Base-by-base conservation (phyloP, 2,888 invertebrate genomes). In the Spialia ferax region DNA sequence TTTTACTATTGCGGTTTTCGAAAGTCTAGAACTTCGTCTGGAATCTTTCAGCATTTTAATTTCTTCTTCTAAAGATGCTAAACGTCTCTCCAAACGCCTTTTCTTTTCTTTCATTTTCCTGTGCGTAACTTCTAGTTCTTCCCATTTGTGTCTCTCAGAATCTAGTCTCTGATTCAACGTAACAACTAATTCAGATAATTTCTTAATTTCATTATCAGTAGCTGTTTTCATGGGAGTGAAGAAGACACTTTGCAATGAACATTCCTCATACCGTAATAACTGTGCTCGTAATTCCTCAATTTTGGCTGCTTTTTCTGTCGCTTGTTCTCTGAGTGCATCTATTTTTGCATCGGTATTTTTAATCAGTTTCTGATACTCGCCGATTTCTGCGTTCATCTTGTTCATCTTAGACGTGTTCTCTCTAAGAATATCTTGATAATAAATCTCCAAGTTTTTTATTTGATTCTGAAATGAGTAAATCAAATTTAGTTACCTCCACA, bases 181-280 rank as follows among this genome's bases (percentile, higher is more conserved):
- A 6, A 94, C 85, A 0, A 95, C 89, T 52, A 96, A 80, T 68
- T 95, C 95, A 1, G 96, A 81, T 3, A 96, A 82, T 57, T 95
- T 89, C 68, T 94, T 88, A 15, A 95, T 94, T 86, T 96, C 96
- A 54, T 94, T 95, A 79, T 96, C 95, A 0, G 95, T 94, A 0
- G 95, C 94, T 3, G 94, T 91, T 73, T 94, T 94, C 87, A 94
- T 88, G 7, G 94, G 94, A 22, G 91, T 91, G 59, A 93, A 94
- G 70, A 93, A 93, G 6, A 94, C 87, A 70, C 91, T 93, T 79
- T 93, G 93, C 22, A 94, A 74, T 1, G 93, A 93, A 74, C 90
- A 91, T 68, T 94, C 91, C 73, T 94, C 92, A 18, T 93, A 92
- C 72, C 89, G 85, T 22, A 89, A 68, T 1, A 94, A 77, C 63